Evolutionary conservation across 1,140 invertebrate genomes (phyloP), one percentile per base, ranked within the genome.

Genomic region (Saccostrea echinata): DNA sequence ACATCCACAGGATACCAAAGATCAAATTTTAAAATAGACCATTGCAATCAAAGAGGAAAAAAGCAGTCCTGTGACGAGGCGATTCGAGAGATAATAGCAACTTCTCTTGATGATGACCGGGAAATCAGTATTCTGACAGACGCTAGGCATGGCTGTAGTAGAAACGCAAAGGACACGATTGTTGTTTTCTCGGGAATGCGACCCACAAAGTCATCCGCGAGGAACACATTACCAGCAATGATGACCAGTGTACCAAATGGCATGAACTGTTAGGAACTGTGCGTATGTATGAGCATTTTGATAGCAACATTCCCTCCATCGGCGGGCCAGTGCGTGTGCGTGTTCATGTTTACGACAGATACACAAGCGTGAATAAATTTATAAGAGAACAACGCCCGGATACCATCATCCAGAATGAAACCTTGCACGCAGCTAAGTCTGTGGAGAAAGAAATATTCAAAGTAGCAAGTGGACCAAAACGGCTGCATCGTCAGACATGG

Each of bases 111-210:
- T 3, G 27, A 21, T n/a, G 16, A 55, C 12, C 51, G 82, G 4
- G 82, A 16, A 13, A 84, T 84, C 24, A 55, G 82, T n/a, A 84
- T 84, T 24, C 11, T 84, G 9, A 84, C 82, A 2, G 24, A 84
- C 24, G 82, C 82, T 52, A 84, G 82, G 27, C 82, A 84, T 52
- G 82, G 82, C 52, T 84, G 82, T 52, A 51, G 82, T 16, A 16
- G 16, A 8, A 84, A 84, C 12, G 82, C 82, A 18, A 84, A 84
- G 53, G 82, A 84, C 24, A 84, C 51, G 12, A 84, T 55, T 55
- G 21, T 84, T 4, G 51, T 84, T 16, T 84, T 27, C 27, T 84
- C 16, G 82, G 82, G 24, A 16, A 55, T 81, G 11, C 33, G 6
- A 18, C 82, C 35, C 81, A 55, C 51, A 35, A 53, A 27, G 82